Evolutionary conservation across 35 echinoderm and acorn worm genomes (phyloP).

Genomic region (Ptychodera flava): DNA sequence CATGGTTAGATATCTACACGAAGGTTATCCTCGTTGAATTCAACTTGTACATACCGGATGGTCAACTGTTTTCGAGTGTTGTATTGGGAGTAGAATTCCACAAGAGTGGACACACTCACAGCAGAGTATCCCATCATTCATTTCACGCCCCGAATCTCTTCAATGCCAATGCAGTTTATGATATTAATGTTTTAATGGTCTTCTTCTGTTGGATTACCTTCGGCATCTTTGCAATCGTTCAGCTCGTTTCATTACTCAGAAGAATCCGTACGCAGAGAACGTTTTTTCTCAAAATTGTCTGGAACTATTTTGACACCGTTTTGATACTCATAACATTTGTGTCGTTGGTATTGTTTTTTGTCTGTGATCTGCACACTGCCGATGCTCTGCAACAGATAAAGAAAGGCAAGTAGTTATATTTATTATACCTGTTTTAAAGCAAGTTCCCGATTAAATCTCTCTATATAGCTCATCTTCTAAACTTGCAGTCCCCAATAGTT

Average conservation of each 20-base stretch:
- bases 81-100: not conserved
- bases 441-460: no score
- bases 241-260: not conserved
- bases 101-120: not conserved
- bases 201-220: not conserved
- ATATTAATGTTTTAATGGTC: not conserved
- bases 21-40: not conserved
- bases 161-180: not conserved
- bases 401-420: no score
- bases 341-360: not conserved
- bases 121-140: not conserved
- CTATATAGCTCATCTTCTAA: no score
- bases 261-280: not conserved
- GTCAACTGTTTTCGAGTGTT: not conserved
- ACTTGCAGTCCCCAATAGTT: no score
- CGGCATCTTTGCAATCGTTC: not conserved
- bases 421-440: no score
- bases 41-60: not conserved
- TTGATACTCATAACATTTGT: not conserved
- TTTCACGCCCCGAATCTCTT: not conserved
- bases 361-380: not conserved
- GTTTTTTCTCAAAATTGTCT: not conserved
- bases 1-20: not conserved
- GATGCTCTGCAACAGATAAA: no score
- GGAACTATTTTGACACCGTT: not conserved